Base-by-base conservation (phyloP, 35 echinoderm and acorn worm species). In the Ptychodera flava region DNA sequence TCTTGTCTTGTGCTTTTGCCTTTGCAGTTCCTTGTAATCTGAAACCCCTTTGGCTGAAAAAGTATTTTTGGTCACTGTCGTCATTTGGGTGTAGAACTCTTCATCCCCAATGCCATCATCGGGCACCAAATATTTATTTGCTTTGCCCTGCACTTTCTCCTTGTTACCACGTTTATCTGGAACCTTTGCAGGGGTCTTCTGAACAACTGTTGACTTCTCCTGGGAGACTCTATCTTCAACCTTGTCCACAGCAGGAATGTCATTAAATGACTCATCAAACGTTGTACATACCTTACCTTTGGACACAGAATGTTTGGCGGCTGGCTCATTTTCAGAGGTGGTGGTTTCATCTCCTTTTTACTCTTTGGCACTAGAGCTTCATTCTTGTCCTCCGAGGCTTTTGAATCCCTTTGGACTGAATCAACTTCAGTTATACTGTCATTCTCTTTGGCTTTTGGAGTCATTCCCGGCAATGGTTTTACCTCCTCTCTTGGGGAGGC, bases 241-340 rank as follows among this genome's bases (percentile, higher is more conserved):
- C 35, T 83, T 35, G 37, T 83, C 82, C 16, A 83, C 37, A 14
- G 82, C 35, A 14, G 82, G 82, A 37, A 83, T 36, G 37, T 83
- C 82, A 34, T 31, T 36, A 28, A 83, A 83, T 22, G 82, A 83
- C 30, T 83, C 82, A 15, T 83, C 33, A 36, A 83, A 83, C 1
- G 82, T 36, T 2, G 33, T 35, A 83, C 37, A 83, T 15, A 83
- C 10, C 30, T 36, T 83, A 83, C 33, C 30, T 83, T 16, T 34
- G 16, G 82, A 36, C 22, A 34, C 1, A 12, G 33, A 30, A 14
- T 83, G 34, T 37, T 36, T n/a, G n/a, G n/a, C n/a, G n/a, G 45
- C 6, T 64, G 45, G 6, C 22, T 64, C 45, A 12, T 64, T 64
- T 22, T 64, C 22, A 22, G 45, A 64, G 45, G 45, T n/a, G n/a